Evolutionary conservation across 1,140 invertebrate species (phyloP).

Genomic region (Mercenaria mercenaria): DNA sequence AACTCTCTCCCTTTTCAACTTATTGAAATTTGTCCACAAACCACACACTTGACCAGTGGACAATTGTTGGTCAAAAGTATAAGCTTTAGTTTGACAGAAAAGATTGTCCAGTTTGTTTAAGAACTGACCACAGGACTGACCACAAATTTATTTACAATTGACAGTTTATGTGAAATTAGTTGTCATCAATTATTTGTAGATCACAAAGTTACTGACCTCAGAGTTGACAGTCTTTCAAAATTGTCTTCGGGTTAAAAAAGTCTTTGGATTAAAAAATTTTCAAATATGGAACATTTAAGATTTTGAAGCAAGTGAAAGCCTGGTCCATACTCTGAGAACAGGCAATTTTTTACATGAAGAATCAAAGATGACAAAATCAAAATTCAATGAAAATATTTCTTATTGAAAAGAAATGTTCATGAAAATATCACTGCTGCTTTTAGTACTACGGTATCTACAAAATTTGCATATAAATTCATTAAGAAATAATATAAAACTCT

Average conservation of each 20-base stretch:
- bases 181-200: slow-evolving; percentile 23
- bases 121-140: not conserved
- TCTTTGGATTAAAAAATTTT: no score
- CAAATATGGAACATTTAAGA: no score
- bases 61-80: not conserved
- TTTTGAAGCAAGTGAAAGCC: no score
- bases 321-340: no score
- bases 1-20: not conserved
- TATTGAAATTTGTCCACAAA: not conserved
- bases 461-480: no score
- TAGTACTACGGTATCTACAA: no score
- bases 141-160: not conserved
- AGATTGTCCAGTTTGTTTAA: not conserved
- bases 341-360: no score
- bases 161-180: not conserved
- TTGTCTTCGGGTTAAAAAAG: not conserved
- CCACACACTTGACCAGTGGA: slow-evolving; percentile 9
- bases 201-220: slow-evolving; percentile 16
- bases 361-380: no score
- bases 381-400: no score
- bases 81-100: not conserved
- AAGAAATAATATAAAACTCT: no score
- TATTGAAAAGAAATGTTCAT: no score
- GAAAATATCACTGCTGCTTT: no score
- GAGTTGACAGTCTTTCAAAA: not conserved